Percentiles rank a stretch among this genome's conserved stretches.
These are phyloP conservation scores for Listronotus bonariensis DNA, from an alignment of 1,140 invertebrate species.

Conservation along the genomic window DNA sequence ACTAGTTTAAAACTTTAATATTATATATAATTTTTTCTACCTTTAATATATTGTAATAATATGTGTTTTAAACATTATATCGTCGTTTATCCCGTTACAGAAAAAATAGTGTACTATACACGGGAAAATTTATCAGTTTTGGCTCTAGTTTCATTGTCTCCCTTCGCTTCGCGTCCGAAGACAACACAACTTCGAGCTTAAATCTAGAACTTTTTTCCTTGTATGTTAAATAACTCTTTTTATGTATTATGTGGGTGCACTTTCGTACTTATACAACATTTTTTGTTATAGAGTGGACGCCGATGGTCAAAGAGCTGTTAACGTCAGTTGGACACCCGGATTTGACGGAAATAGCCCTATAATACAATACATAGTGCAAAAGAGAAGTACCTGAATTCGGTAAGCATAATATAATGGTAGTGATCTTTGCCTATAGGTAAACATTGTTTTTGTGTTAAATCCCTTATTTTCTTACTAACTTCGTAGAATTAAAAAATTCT, in stretches of 20 bases:
- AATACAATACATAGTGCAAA: conserved; percentile 89
- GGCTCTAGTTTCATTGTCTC: no score
- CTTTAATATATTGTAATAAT: no score
- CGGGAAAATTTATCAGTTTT: no score
- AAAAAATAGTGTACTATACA: no score
- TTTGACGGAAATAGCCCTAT: conserved; percentile 98
- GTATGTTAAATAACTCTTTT: conserved; percentile 1
- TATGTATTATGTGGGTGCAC: not conserved
- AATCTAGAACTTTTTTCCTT: no score
- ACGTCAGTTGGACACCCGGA: conserved; percentile 91
- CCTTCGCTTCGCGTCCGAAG: no score
- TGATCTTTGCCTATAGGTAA: conserved; percentile 30
- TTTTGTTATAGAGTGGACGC: conserved; percentile 60
- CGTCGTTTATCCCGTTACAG: no score
- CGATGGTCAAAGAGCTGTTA: conserved; percentile 71
- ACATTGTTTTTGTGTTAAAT: conserved; percentile 48
- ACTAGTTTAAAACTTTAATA: no score
- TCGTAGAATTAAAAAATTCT: no score
- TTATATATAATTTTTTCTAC: not conserved
- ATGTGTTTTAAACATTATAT: no score
- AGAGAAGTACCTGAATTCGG: conserved; percentile 83
- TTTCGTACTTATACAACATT: not conserved
- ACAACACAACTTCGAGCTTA: no score
- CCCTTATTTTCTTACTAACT: not conserved
- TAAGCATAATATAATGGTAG: conserved; percentile 53